Evolutionary conservation across 2,113 vertebrate genomes (phyloP).

Genomic region (Pogona vitticeps): DNA sequence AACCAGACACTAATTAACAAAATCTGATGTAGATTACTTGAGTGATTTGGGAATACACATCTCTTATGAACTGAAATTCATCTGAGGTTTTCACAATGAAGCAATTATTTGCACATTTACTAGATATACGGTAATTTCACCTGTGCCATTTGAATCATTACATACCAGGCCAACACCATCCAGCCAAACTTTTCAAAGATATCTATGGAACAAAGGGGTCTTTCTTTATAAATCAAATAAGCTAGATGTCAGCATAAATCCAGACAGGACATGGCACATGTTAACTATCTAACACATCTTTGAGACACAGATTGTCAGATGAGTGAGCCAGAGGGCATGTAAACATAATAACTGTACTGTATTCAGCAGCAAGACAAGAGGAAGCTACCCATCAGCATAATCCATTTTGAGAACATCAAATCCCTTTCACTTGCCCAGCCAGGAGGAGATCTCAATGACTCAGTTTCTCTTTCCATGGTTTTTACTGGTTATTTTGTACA

Average conservation of each 20-base stretch:
- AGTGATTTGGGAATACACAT: not conserved
- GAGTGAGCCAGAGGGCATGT: not conserved
- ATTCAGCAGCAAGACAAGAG: not conserved
- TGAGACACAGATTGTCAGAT: not conserved
- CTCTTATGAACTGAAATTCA: not conserved
- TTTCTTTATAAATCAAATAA: not conserved
- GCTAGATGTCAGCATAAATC: not conserved
- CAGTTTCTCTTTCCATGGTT: too few species aligned
- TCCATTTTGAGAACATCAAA: not conserved
- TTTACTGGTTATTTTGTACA: too few species aligned
- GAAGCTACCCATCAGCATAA: not conserved
- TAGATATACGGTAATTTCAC: not conserved
- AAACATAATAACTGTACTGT: not conserved
- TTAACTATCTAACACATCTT: conserved; percentile 3
- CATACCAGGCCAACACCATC: not conserved
- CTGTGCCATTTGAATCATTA: not conserved
- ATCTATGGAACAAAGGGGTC: not conserved
- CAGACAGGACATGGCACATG: not conserved
- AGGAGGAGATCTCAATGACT: too few species aligned
- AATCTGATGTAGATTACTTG: not conserved
- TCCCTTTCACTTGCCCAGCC: too few species aligned
- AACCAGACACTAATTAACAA: not conserved
- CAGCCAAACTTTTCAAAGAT: not conserved
- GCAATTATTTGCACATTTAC: not conserved
- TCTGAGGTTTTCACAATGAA: not conserved